Conservation (phyloP, 1,140 invertebrate species). For the Neodiprion lecontei region DNA sequence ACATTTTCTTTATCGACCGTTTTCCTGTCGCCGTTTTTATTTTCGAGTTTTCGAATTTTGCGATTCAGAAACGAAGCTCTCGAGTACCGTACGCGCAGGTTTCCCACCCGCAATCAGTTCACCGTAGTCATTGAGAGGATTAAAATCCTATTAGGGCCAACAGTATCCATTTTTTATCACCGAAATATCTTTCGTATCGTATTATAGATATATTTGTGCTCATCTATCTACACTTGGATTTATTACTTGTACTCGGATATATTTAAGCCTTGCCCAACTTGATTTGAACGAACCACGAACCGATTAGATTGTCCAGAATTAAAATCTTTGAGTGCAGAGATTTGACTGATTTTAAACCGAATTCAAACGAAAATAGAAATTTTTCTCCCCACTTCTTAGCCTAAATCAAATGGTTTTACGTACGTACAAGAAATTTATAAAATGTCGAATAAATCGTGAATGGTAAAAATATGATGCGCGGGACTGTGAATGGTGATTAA, state of each 20-base stretch:
- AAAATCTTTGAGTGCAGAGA: neutral
- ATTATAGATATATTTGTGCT: neutral
- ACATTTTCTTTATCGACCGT: neutral
- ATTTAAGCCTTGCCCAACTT: neutral
- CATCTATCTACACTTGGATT: neutral
- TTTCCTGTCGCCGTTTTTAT: neutral
- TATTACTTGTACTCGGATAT: neutral
- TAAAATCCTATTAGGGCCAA: conserved; percentile 1
- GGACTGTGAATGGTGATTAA: neutral
- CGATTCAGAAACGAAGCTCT: too few relatives aligned
- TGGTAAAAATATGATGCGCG: neutral
- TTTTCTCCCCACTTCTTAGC: neutral
- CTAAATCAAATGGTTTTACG: too few relatives aligned
- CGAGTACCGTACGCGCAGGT: too few relatives aligned
- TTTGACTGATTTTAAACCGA: neutral
- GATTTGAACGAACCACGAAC: neutral
- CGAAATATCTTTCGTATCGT: neutral
- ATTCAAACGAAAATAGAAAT: neutral
- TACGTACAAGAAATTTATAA: too few relatives aligned
- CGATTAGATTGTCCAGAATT: neutral
- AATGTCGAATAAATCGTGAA: neutral
- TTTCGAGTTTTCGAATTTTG: too few relatives aligned
- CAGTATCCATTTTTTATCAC: conserved; percentile 1
- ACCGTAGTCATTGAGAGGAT: neutral
- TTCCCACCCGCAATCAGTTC: neutral